Evolutionary conservation across 2,797 vertebrate genomes (phyloP).

Genomic region (Mormyrus proboscirostris): DNA sequence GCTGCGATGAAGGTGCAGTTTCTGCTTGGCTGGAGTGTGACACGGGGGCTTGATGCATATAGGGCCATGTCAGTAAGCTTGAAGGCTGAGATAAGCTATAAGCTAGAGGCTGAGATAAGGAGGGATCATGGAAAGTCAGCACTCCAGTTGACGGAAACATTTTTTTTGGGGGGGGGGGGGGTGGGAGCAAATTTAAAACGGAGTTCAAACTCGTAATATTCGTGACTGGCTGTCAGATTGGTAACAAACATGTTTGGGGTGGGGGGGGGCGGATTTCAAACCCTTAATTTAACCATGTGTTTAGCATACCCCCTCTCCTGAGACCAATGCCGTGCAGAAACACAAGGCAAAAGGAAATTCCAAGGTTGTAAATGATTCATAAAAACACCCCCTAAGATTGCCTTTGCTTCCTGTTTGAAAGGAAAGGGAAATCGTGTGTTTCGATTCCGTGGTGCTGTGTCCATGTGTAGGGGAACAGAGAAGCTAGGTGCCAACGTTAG

Average conservation of each 20-base stretch:
- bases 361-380: neutral
- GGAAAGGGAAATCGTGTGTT: neutral
- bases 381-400: neutral
- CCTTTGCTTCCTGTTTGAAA: slow-evolving; percentile 3
- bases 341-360: neutral
- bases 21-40: neutral
- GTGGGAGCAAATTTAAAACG: neutral
- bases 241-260: neutral
- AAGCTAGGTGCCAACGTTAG: neutral
- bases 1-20: neutral
- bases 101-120: neutral
- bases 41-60: neutral
- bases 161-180: neutral
- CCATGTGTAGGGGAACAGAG: neutral
- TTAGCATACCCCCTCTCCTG: neutral
- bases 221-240: neutral
- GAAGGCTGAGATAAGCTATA: neutral
- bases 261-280: neutral
- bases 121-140: neutral
- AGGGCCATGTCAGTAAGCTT: neutral
- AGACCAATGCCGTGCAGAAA: neutral
- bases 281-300: neutral
- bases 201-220: neutral
- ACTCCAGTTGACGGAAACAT: neutral
- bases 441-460: neutral